A percentile compares a stretch with the other conserved stretches of the same genome.
phyloP scores from a whole-genome alignment of 37 sponge, comb jelly and placozoan species.

The Diacarnus erythraeanus region DNA sequence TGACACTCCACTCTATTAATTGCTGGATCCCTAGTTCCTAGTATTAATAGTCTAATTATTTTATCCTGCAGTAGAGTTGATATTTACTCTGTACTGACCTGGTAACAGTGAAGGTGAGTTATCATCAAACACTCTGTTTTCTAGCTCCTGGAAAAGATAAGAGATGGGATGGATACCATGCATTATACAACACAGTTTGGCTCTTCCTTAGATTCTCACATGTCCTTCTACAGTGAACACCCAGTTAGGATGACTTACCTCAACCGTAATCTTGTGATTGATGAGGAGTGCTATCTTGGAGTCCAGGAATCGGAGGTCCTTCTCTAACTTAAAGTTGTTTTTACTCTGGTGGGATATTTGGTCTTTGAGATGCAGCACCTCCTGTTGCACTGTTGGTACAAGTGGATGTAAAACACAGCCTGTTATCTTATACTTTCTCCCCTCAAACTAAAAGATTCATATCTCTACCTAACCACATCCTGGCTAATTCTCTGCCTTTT shows the following conservation, averaged over 20 bases:
- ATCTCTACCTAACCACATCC: no score
- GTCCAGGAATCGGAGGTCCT: constrained; percentile 77
- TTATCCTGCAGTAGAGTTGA: no score
- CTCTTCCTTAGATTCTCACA: neutral
- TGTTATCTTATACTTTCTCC: no score
- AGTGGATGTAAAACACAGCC: neutral
- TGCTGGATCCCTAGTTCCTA: no score
- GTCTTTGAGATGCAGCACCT: constrained; percentile 58
- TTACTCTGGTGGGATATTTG: constrained; percentile 75
- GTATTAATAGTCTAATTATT: no score
- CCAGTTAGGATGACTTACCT: constrained; percentile 43
- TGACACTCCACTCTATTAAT: no score
- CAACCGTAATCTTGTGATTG: constrained; percentile 85
- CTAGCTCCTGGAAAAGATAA: constrained; percentile 19
- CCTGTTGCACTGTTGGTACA: constrained; percentile 49
- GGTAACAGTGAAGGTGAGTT: constrained; percentile 9
- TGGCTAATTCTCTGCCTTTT: neutral
- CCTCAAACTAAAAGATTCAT: no score
- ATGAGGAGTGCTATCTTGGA: constrained; percentile 88
- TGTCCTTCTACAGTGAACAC: neutral
- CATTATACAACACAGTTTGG: neutral
- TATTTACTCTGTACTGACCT: no score
- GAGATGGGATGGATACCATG: no score
- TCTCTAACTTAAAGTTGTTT: constrained; percentile 75
- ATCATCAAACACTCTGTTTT: constrained; percentile 36